phyloP scores from a whole-genome alignment of 2,888 invertebrate genomes.

The Nycteola revayana region DNA sequence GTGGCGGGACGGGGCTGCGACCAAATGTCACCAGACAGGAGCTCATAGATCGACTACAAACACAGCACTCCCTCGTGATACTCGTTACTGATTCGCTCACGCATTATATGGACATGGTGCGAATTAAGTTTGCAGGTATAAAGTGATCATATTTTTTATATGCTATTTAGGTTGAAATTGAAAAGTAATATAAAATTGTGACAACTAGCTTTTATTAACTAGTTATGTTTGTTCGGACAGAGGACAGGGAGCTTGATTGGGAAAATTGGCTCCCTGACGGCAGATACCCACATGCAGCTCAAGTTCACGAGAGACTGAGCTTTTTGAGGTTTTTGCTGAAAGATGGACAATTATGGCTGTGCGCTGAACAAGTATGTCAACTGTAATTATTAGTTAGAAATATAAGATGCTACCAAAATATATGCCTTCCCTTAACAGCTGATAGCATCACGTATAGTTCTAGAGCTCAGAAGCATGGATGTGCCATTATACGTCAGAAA shows the following conservation, averaged over 20 bases:
- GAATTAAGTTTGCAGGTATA: conserved; percentile 76
- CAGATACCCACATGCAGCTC: conserved; percentile 94
- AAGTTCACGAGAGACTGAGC: conserved; percentile 96
- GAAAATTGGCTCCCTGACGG: conserved; percentile 91
- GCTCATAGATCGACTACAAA: conserved; percentile 94
- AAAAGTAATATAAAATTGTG: not conserved
- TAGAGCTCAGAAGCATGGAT: too few species aligned
- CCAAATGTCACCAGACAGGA: conserved; percentile 83
- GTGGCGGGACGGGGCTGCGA: conserved; percentile 76
- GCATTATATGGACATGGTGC: conserved; percentile 93
- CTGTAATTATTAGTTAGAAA: too few species aligned
- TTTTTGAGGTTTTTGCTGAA: conserved; percentile 95
- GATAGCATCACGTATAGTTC: too few species aligned
- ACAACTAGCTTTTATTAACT: too few species aligned
- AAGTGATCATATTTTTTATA: too few species aligned
- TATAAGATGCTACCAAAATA: too few species aligned
- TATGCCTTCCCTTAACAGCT: too few species aligned
- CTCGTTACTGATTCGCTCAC: conserved; percentile 96
- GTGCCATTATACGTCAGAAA: too few species aligned
- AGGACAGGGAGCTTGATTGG: conserved; percentile 89
- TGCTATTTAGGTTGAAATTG: not conserved
- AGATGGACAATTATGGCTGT: conserved; percentile 98
- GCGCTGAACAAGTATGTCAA: conserved; percentile 89
- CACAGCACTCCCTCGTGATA: conserved; percentile 95
- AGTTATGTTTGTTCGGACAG: conserved; percentile 59